Conservation (phyloP, 2,113 vertebrate species). For the Halichoerus grypus region DNA sequence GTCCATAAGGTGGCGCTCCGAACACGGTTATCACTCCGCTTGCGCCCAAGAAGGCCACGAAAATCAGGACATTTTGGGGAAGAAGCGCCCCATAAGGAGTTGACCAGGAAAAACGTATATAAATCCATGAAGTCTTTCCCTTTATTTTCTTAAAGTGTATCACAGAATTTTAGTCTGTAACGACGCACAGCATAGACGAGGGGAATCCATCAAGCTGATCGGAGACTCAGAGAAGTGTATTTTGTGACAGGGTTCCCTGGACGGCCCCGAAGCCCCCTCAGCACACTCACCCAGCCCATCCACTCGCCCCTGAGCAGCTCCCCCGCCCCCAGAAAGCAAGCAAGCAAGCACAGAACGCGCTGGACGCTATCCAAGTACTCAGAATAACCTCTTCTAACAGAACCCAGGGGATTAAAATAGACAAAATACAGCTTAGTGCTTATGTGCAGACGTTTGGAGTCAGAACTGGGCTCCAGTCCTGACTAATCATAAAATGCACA, state of each 20-base stretch:
- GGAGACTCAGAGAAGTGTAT: neutral
- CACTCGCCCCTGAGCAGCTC: neutral
- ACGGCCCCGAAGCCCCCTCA: neutral
- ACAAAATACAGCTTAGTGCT: neutral
- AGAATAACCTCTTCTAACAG: neutral
- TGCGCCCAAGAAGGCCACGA: neutral
- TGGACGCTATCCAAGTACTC: neutral
- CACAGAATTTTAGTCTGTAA: neutral
- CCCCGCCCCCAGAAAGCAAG: neutral
- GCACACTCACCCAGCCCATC: neutral
- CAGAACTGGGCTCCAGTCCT: neutral
- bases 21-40: neutral
- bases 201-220: neutral
- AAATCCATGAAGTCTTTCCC: neutral
- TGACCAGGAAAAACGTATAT: neutral
- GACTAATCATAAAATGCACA: neutral
- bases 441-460: neutral
- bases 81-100: neutral
- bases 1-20: slow-evolving; percentile 44
- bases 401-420: neutral
- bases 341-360: neutral
- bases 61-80: neutral
- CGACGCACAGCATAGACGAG: neutral
- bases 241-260: neutral
- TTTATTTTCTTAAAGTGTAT: neutral